Conservation (phyloP, 2,113 vertebrate species). For the Ornithorhynchus anatinus region DNA sequence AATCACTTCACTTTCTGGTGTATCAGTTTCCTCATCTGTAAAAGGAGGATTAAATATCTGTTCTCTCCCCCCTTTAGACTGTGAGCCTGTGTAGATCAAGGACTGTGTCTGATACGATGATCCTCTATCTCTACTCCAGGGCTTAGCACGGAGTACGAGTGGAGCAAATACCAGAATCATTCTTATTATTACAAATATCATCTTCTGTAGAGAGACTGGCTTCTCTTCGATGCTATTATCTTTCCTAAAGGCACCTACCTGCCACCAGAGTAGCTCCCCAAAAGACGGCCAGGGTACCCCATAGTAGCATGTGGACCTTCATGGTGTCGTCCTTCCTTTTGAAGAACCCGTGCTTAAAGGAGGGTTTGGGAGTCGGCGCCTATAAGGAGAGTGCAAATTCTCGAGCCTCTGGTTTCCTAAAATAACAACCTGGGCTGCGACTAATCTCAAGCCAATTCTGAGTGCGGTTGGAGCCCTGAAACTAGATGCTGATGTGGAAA, state of each 20-base stretch:
- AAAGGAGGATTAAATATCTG: too few species aligned
- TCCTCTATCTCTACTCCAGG: background rate
- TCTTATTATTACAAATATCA: background rate
- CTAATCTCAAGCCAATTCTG: constrained; percentile 6
- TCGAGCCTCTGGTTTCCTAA: constrained; percentile 63
- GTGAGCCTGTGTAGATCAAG: too few species aligned
- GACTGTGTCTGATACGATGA: too few species aligned
- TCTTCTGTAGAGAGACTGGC: too few species aligned
- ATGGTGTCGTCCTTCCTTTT: constrained; percentile 68
- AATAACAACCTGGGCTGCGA: constrained; percentile 54
- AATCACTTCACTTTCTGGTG: too few species aligned
- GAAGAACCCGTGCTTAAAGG: constrained; percentile 36
- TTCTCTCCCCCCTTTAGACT: too few species aligned
- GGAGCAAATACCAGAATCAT: accelerated
- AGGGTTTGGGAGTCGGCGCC: constrained; percentile 35
- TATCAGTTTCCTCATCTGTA: too few species aligned
- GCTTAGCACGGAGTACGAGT: too few species aligned
- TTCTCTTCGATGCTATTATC: background rate
- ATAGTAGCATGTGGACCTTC: constrained; percentile 59
- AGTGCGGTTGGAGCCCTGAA: constrained; percentile 52
- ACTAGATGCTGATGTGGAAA: constrained; percentile 35
- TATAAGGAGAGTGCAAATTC: constrained; percentile 65
- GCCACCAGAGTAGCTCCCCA: constrained; percentile 53
- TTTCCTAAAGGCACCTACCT: constrained; percentile 65
- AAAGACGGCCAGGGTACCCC: constrained; percentile 51